Percentiles rank a stretch among this genome's conserved stretches.
These are phyloP conservation scores for Falco berigora DNA, from an alignment of 2,797 vertebrate genomes.

Conservation along the genomic window DNA sequence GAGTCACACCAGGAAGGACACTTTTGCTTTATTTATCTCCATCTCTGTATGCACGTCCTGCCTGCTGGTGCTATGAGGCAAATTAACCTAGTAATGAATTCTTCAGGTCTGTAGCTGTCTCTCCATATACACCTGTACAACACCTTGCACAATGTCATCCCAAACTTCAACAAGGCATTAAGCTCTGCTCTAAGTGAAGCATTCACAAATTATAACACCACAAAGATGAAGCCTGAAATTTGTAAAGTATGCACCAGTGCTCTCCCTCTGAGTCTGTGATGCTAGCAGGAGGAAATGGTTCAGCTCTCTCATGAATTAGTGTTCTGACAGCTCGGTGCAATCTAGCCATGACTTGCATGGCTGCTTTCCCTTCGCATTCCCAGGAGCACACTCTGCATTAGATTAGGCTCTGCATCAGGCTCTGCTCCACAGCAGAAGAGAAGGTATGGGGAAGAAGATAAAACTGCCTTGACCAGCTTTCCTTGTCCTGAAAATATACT, in stretches of 20 bases:
- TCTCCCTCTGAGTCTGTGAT: background rate
- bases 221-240: background rate
- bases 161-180: background rate
- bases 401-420: slow-evolving; percentile 16
- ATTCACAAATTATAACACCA: background rate
- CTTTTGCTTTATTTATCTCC: background rate
- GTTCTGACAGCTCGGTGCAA: slow-evolving; percentile 9
- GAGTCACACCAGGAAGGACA: background rate
- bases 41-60: background rate
- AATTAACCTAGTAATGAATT: background rate
- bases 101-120: background rate
- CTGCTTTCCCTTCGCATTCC: slow-evolving; percentile 12
- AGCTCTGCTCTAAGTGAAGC: background rate
- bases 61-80: background rate
- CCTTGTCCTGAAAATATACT: background rate
- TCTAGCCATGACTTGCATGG: slow-evolving; percentile 2
- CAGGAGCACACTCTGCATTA: slow-evolving; percentile 11
- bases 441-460: background rate
- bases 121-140: background rate
- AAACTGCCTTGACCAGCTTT: slow-evolving; percentile 16
- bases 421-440: slow-evolving; percentile 20
- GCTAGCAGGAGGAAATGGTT: background rate
- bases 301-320: background rate
- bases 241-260: background rate
- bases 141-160: background rate